Base-by-base conservation (phyloP, 2,113 vertebrate genomes). In the Chascanopsetta lugubris region DNA sequence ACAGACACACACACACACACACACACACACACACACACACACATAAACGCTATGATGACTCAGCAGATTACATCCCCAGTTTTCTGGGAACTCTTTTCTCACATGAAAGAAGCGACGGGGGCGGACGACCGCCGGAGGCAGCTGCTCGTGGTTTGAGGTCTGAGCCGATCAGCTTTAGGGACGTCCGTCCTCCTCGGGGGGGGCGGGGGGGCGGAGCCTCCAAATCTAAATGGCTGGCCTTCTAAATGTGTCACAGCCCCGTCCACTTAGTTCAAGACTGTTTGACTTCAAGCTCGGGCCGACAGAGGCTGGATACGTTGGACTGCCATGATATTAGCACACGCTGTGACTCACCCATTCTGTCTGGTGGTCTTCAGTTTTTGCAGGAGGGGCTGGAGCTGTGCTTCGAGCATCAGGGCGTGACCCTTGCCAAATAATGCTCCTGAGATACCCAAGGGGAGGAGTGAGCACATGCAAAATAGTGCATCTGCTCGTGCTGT, bases 371-470 rank as follows among this genome's bases (percentile, higher is more conserved):
- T 21, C 40, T 61, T 57, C 20, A 1, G 17, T 69, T 54, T 69
- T n/a, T n/a, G 55, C 64, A 61, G 74, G 55, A 30, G 61, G 17
- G 13, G 9, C 34, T 36, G n/a, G n/a, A n/a, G n/a, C n/a, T n/a
- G n/a, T n/a, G n/a, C n/a, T n/a, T n/a, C n/a, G n/a, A n/a, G n/a
- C n/a, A n/a, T n/a, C n/a, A n/a, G n/a, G n/a, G n/a, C n/a, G n/a
- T n/a, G n/a, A n/a, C n/a, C n/a, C n/a, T n/a, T n/a, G n/a, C n/a
- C n/a, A n/a, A n/a, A n/a, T n/a, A n/a, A n/a, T n/a, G n/a, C n/a
- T n/a, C n/a, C n/a, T n/a, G n/a, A n/a, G n/a, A n/a, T n/a, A n/a
- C n/a, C n/a, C n/a, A n/a, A n/a, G n/a, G n/a, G n/a, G n/a, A n/a
- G n/a, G n/a, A n/a, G n/a, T n/a, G n/a, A n/a, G n/a, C n/a, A n/a